Evolutionary conservation across 1,140 invertebrate genomes (phyloP).

Genomic region (Harpegnathos saltator): DNA sequence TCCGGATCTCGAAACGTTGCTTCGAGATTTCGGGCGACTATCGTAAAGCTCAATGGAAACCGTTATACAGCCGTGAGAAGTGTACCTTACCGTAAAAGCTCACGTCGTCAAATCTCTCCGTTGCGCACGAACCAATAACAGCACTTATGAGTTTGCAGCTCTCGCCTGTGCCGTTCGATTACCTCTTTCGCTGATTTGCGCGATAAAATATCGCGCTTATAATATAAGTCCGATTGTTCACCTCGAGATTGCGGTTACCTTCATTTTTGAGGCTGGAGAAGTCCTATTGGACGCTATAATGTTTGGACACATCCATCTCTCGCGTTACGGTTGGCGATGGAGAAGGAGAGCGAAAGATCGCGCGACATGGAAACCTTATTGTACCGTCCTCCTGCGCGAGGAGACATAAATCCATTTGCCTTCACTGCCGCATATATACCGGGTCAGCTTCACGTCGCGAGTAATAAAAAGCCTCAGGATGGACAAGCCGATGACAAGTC

Average conservation of each 20-base stretch:
- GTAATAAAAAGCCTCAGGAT: neutral
- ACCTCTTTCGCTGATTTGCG: too few relatives aligned
- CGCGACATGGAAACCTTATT: conserved; percentile 78
- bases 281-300: neutral
- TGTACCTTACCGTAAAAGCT: neutral
- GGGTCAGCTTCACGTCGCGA: conserved; percentile 6
- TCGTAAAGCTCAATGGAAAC: neutral
- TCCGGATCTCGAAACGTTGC: conserved; percentile 18
- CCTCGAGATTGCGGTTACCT: neutral
- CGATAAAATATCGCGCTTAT: too few relatives aligned
- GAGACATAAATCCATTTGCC: conserved; percentile 76
- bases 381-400: conserved; percentile 75
- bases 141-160: neutral
- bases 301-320: neutral
- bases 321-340: conserved; percentile 44
- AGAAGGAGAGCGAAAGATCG: conserved; percentile 65
- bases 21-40: conserved; percentile 18
- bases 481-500: neutral
- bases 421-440: conserved; percentile 44
- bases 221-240: too few relatives aligned
- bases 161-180: too few relatives aligned
- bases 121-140: conserved; percentile 1
- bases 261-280: neutral
- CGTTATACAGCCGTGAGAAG: conserved; percentile 14
- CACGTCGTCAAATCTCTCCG: neutral